phyloP scores from a whole-genome alignment of 2,797 vertebrate genomes.

The Apodemus agrarius region DNA sequence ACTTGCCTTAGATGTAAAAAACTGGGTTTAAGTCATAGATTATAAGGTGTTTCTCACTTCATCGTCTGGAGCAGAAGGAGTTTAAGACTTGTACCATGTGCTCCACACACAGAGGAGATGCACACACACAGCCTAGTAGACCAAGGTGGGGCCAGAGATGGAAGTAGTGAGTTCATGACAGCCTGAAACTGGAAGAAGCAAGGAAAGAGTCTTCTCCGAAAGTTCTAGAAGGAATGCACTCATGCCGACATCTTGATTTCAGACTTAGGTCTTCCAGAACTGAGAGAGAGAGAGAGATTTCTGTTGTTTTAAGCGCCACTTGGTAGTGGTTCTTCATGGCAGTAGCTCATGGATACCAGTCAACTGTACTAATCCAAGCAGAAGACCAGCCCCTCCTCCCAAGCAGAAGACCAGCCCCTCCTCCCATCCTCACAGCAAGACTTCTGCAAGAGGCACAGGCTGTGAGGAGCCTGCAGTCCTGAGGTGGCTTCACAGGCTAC shows the following conservation, averaged over 20 bases:
- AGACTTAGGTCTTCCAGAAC: not conserved
- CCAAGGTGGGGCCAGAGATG: not conserved
- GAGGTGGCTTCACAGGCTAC: not conserved
- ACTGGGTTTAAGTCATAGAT: not conserved
- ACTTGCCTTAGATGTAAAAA: not conserved
- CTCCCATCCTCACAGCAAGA: not conserved
- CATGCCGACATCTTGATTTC: not conserved
- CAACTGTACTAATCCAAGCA: too few relatives aligned
- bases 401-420: not conserved
- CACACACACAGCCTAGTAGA: not conserved
- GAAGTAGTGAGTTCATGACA: not conserved
- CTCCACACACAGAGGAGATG: not conserved
- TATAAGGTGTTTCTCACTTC: not conserved
- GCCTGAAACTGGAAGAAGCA: not conserved
- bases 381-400: too few relatives aligned
- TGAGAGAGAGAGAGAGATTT: not conserved
- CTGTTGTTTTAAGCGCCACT: not conserved
- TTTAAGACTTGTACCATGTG: not conserved
- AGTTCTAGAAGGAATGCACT: not conserved
- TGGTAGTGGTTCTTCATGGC: not conserved
- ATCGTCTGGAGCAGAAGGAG: not conserved
- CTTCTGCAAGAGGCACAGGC: not conserved
- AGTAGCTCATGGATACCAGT: not conserved
- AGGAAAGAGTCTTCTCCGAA: not conserved
- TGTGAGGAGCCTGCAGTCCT: not conserved